These are phyloP conservation scores for Drosophila orena DNA, from an alignment of 1,140 invertebrate genomes.

Conservation along the genomic window DNA sequence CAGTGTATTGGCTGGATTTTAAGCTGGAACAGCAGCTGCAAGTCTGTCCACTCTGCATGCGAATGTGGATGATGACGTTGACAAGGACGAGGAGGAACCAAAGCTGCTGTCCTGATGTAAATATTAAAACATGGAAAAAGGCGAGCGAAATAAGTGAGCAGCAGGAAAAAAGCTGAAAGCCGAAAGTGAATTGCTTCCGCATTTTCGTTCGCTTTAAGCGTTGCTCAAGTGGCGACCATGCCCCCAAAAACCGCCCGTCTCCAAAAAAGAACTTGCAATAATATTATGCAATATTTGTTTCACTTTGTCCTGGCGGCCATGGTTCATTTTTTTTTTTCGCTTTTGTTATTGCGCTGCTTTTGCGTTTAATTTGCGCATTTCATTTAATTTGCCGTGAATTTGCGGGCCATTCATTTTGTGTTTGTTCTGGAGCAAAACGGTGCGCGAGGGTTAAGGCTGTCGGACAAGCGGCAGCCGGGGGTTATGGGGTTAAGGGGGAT, in stretches of 20 bases:
- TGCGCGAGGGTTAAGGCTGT: not conserved
- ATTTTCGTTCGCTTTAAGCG: constrained; percentile 58
- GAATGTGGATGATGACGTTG: constrained; percentile 55
- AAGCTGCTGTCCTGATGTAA: constrained; percentile 61
- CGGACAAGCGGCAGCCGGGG: not conserved
- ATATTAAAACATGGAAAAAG: constrained; percentile 66
- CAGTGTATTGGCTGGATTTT: constrained; percentile 5
- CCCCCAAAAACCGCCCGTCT: not conserved
- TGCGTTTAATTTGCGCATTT: constrained; percentile 56
- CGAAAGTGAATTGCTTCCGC: constrained; percentile 73
- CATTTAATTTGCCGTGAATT: constrained; percentile 63
- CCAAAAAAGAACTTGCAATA: constrained; percentile 43
- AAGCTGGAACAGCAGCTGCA: constrained; percentile 8
- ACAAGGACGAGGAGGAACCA: constrained; percentile 40
- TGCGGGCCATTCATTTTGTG: constrained; percentile 50
- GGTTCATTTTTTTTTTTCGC: constrained; percentile 13
- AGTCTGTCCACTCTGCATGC: constrained; percentile 7
- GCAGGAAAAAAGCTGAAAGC: constrained; percentile 26
- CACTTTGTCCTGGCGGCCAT: constrained; percentile 41
- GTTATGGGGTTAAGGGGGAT: not conserved
- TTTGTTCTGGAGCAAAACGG: constrained; percentile 7
- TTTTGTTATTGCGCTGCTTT: not conserved
- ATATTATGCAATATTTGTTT: constrained; percentile 78
- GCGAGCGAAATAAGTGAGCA: constrained; percentile 15
- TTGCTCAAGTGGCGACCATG: constrained; percentile 28